Percentiles rank a stretch among this genome's conserved stretches.
These are phyloP conservation scores for Enteromius fasciolatus DNA, from an alignment of 2,797 vertebrate genomes.

Conservation along the genomic window DNA sequence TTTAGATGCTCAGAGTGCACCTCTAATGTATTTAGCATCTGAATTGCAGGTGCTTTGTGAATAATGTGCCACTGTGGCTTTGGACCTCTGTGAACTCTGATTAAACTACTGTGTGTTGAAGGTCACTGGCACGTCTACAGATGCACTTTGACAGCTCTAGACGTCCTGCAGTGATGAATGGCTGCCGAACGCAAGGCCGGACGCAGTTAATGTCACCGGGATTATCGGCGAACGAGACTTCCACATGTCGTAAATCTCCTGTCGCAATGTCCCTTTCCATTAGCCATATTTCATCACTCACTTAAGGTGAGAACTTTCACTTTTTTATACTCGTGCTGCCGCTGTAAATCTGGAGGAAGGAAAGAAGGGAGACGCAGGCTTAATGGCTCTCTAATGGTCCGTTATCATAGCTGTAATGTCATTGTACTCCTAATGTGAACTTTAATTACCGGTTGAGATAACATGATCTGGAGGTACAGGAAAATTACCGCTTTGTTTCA, in stretches of 20 bases:
- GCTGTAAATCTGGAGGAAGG: slow-evolving; percentile 49
- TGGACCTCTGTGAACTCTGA: not conserved
- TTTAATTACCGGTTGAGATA: slow-evolving; percentile 18
- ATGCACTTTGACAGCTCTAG: slow-evolving; percentile 66
- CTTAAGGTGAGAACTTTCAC: slow-evolving; percentile 58
- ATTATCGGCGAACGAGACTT: slow-evolving; percentile 68
- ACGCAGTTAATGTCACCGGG: slow-evolving; percentile 73
- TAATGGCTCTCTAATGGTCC: not conserved
- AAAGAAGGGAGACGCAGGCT: not conserved
- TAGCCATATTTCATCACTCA: slow-evolving; percentile 71
- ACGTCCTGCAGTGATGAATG: slow-evolving; percentile 74
- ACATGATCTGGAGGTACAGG: not conserved
- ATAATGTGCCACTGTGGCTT: not conserved
- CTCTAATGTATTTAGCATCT: not conserved
- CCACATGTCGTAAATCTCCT: slow-evolving; percentile 69
- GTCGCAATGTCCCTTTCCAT: slow-evolving; percentile 74
- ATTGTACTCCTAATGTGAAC: not conserved
- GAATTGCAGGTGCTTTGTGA: not conserved
- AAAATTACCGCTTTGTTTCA: not conserved
- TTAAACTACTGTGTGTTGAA: not conserved
- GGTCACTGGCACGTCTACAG: slow-evolving; percentile 59
- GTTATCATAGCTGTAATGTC: slow-evolving; percentile 23
- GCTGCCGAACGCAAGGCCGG: slow-evolving; percentile 61
- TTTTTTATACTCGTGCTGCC: slow-evolving; percentile 62
- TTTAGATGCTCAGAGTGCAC: not conserved